These are phyloP conservation scores for Pseudoatta argentina DNA, from an alignment of 1,140 invertebrate species.

Conservation along the genomic window DNA sequence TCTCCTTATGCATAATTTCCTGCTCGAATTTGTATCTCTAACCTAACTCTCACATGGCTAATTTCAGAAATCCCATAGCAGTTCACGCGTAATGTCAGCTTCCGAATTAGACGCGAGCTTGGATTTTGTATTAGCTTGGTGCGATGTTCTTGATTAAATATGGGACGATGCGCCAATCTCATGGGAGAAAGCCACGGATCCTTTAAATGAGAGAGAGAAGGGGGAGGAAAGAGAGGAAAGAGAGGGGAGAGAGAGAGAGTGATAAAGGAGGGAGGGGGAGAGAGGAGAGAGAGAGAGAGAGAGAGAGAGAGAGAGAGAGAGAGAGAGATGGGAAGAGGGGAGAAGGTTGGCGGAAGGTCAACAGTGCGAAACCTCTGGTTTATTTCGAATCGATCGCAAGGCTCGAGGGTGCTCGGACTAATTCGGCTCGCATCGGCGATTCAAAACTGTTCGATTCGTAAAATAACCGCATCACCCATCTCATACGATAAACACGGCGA, in stretches of 20 bases:
- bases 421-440: constrained; percentile 72
- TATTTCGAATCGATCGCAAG: constrained; percentile 70
- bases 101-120: constrained; percentile 43
- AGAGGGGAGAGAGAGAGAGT: too few species aligned
- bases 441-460: constrained; percentile 74
- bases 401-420: constrained; percentile 68
- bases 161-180: constrained; percentile 52
- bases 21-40: constrained; percentile 23
- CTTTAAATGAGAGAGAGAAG: background rate
- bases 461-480: constrained; percentile 52
- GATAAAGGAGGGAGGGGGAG: too few species aligned
- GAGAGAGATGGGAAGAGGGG: too few species aligned
- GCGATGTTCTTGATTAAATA: constrained; percentile 60
- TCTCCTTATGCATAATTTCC: constrained; percentile 20
- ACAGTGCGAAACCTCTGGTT: constrained; percentile 31
- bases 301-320: too few species aligned
- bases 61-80: constrained; percentile 44
- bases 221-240: background rate
- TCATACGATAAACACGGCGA: constrained; percentile 45
- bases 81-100: constrained; percentile 49
- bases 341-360: constrained; percentile 1
- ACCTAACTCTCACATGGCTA: constrained; percentile 7
- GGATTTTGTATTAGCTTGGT: constrained; percentile 24
- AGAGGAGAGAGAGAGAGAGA: background rate
- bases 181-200: constrained; percentile 48